These are phyloP conservation scores for Diorhabda elongata DNA, from an alignment of 1,140 invertebrate genomes.

Conservation along the genomic window DNA sequence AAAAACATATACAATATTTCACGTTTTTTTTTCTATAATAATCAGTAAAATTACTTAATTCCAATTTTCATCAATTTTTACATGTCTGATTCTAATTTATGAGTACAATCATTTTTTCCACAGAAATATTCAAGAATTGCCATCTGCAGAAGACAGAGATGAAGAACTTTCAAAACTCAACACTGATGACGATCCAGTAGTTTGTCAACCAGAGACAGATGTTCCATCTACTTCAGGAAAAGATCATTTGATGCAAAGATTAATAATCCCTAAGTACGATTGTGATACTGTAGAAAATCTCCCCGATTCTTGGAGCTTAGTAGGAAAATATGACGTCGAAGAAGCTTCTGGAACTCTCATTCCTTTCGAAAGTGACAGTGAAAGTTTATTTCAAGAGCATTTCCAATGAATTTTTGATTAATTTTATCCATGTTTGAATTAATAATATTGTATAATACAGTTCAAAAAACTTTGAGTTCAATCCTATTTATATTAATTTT, in stretches of 20 bases:
- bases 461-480: not conserved
- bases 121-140: not conserved
- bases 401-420: slow-evolving; percentile 26
- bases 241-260: slow-evolving; percentile 42
- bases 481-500: not conserved
- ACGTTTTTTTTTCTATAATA: no score
- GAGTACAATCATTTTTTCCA: no score
- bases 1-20: no score
- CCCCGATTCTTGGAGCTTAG: slow-evolving; percentile 42
- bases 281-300: slow-evolving; percentile 32
- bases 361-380: slow-evolving; percentile 41
- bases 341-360: slow-evolving; percentile 46
- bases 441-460: no score
- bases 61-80: no score
- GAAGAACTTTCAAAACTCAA: slow-evolving; percentile 23
- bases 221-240: slow-evolving; percentile 20
- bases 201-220: slow-evolving; percentile 14
- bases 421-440: no score
- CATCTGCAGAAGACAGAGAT: slow-evolving; percentile 2
- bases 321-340: slow-evolving; percentile 46
- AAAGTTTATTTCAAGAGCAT: slow-evolving; percentile 39
- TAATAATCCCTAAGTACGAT: slow-evolving; percentile 39
- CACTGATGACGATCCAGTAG: slow-evolving; percentile 28
- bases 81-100: no score
- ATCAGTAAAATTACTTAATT: no score